These are phyloP conservation scores for Ochropleura plecta DNA, from an alignment of 2,888 invertebrate genomes.

Conservation along the genomic window DNA sequence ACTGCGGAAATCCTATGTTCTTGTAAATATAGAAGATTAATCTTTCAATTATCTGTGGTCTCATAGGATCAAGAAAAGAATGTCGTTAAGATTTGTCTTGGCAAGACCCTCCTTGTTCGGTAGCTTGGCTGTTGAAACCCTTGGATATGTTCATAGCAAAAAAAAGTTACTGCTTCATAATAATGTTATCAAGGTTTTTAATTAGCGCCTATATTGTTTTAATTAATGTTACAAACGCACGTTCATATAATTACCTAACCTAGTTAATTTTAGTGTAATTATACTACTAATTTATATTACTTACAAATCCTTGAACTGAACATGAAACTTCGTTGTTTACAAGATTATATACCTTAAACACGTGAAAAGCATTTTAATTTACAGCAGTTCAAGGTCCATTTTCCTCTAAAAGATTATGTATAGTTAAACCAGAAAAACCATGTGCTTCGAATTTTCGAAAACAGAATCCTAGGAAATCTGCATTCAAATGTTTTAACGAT, in stretches of 20 bases:
- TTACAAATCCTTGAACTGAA: constrained; percentile 31
- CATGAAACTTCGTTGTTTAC: constrained; percentile 21
- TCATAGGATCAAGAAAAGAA: constrained; percentile 7
- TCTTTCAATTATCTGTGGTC: constrained; percentile 31
- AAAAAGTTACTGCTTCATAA: neutral
- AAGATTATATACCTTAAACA: constrained; percentile 4
- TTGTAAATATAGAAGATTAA: constrained; percentile 38
- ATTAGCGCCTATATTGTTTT: constrained; percentile 7
- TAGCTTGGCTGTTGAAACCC: neutral
- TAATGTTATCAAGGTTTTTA: constrained; percentile 11
- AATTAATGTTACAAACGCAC: constrained; percentile 22
- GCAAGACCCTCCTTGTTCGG: neutral
- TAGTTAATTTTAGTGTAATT: constrained; percentile 32
- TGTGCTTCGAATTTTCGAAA: neutral
- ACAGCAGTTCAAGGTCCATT: neutral
- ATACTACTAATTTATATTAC: constrained; percentile 23
- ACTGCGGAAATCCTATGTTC: constrained; percentile 51
- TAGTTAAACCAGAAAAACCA: neutral
- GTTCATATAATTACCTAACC: neutral
- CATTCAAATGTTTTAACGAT: neutral
- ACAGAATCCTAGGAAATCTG: too few relatives aligned
- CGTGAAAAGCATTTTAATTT: neutral
- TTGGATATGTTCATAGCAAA: neutral
- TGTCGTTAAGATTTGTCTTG: neutral
- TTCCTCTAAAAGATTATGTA: neutral